Conservation (phyloP, 2,888 invertebrate species). For the Drosophila engyochracea region DNA sequence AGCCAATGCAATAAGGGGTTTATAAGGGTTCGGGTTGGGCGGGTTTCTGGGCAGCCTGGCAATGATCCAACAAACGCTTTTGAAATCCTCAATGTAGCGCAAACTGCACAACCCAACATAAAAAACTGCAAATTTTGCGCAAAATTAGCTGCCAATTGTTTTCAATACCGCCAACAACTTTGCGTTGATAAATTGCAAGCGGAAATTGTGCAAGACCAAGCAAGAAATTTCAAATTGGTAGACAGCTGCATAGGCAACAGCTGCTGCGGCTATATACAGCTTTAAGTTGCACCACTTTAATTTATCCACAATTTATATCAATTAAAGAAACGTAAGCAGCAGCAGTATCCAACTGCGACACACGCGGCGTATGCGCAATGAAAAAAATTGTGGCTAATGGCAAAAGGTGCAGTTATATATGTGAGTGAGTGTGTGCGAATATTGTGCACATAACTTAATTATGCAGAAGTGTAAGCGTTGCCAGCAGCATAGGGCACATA, state of each 20-base stretch:
- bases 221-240: conserved; percentile 66
- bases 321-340: conserved; percentile 59
- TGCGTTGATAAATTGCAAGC: conserved; percentile 59
- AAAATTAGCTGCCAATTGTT: conserved; percentile 80
- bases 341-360: conserved; percentile 27
- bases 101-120: conserved; percentile 37
- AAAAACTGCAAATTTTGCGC: conserved; percentile 70
- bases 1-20: conserved; percentile 3
- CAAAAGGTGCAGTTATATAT: conserved; percentile 39
- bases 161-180: conserved; percentile 69
- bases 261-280: conserved; percentile 16
- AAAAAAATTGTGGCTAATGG: conserved; percentile 58
- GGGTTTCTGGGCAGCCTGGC: conserved; percentile 25
- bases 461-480: conserved; percentile 77
- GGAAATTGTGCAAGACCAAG: conserved; percentile 74
- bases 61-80: conserved; percentile 45
- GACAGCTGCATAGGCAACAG: conserved; percentile 50
- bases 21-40: background rate
- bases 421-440: conserved; percentile 23
- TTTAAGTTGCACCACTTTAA: conserved; percentile 53
- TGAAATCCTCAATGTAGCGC: conserved; percentile 41
- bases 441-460: conserved; percentile 75
- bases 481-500: conserved; percentile 44
- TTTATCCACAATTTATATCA: conserved; percentile 68
- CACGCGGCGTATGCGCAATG: conserved; percentile 65